A percentile compares a stretch with the other conserved stretches of the same genome.
Conservation (phyloP, 2,797 vertebrate genomes). For the Eulemur rubriventer region DNA sequence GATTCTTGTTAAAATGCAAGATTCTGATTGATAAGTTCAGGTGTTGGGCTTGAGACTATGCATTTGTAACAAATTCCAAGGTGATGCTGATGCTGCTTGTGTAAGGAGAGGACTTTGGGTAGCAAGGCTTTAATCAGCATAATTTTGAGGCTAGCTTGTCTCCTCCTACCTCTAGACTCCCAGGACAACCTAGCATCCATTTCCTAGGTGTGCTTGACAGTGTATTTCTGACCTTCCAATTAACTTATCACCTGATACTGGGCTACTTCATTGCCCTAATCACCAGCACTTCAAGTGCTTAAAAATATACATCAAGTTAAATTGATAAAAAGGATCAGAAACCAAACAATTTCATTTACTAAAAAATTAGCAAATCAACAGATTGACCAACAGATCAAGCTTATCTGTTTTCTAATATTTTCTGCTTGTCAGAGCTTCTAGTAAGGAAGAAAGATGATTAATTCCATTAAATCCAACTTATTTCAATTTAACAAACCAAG, state of each 20-base stretch:
- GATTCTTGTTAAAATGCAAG: background rate
- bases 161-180: background rate
- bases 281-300: background rate
- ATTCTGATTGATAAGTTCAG: background rate
- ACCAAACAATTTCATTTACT: background rate
- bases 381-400: background rate
- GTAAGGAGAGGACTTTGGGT: background rate
- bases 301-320: background rate
- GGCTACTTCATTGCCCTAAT: background rate
- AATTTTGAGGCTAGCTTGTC: background rate
- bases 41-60: background rate
- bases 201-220: background rate
- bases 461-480: background rate
- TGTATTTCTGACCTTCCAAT: background rate
- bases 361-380: slow-evolving; percentile 10
- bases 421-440: background rate
- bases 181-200: background rate
- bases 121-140: background rate
- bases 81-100: background rate
- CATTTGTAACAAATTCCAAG: background rate
- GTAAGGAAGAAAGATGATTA: background rate
- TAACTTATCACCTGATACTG: background rate
- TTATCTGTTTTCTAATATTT: background rate
- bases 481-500: slow-evolving; percentile 3
- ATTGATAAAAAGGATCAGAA: background rate